Evolutionary conservation across 2,113 vertebrate genomes (phyloP).

Genomic region (Pantherophis guttatus): DNA sequence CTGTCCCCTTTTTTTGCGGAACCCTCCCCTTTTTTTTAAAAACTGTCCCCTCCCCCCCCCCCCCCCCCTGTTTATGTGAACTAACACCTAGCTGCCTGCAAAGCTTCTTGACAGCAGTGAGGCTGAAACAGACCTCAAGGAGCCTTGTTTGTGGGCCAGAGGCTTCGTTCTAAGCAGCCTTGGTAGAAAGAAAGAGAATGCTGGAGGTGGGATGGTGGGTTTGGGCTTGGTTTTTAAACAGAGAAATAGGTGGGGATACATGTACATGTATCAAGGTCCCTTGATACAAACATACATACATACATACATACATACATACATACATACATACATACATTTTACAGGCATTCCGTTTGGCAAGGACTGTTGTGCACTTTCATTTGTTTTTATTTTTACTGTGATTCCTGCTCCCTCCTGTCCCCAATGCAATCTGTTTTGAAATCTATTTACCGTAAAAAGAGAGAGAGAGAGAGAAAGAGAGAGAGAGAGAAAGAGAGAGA

Average conservation of each 20-base stretch:
- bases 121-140: conserved; percentile 29
- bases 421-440: conserved; percentile 1
- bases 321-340: not conserved
- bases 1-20: no score
- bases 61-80: conserved; percentile 11
- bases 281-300: no score
- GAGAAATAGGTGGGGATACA: not conserved
- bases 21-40: no score
- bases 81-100: conserved; percentile 41
- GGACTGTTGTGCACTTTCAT: conserved; percentile 30
- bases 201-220: conserved; percentile 20
- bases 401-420: not conserved
- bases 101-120: conserved; percentile 20
- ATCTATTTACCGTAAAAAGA: no score
- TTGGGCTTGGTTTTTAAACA: not conserved
- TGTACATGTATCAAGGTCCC: no score
- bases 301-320: no score
- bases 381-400: not conserved
- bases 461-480: no score
- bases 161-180: conserved; percentile 52
- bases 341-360: conserved; percentile 46
- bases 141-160: conserved; percentile 25
- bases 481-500: no score
- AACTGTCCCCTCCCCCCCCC: no score
- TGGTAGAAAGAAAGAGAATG: conserved; percentile 49